Percentiles rank a stretch among this genome's conserved stretches.
Conservation (phyloP, 2,113 vertebrate genomes). For the Neopipo cinnamomea region DNA sequence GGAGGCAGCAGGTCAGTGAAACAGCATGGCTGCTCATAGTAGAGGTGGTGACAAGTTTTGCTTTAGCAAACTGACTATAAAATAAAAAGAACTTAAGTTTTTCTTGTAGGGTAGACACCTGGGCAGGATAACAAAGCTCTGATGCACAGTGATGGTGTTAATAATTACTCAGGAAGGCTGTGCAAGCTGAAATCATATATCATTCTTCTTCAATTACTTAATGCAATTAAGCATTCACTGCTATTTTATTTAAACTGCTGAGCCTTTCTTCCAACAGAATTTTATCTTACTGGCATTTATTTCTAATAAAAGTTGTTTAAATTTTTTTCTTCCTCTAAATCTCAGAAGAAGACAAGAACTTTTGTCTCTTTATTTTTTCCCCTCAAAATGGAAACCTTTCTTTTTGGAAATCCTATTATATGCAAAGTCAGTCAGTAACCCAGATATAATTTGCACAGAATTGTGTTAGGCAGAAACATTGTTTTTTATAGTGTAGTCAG, state of each 20-base stretch:
- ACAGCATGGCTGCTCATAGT: fast-evolving
- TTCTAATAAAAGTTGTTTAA: background rate
- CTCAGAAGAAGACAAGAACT: background rate
- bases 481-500: background rate
- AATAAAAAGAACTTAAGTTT: background rate
- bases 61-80: background rate
- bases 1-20: background rate
- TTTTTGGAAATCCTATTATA: background rate
- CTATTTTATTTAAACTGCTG: background rate
- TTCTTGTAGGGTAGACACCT: background rate
- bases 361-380: background rate
- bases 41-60: background rate
- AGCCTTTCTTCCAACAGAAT: background rate
- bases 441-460: background rate
- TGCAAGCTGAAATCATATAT: background rate
- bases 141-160: background rate
- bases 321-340: background rate
- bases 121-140: background rate
- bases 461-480: background rate
- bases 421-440: background rate
- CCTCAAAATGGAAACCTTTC: background rate
- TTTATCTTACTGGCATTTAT: background rate
- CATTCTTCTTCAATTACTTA: background rate
- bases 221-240: background rate
- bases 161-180: background rate